These are phyloP conservation scores for Elgaria multicarinata DNA, from an alignment of 2,113 vertebrate species.

Conservation along the genomic window DNA sequence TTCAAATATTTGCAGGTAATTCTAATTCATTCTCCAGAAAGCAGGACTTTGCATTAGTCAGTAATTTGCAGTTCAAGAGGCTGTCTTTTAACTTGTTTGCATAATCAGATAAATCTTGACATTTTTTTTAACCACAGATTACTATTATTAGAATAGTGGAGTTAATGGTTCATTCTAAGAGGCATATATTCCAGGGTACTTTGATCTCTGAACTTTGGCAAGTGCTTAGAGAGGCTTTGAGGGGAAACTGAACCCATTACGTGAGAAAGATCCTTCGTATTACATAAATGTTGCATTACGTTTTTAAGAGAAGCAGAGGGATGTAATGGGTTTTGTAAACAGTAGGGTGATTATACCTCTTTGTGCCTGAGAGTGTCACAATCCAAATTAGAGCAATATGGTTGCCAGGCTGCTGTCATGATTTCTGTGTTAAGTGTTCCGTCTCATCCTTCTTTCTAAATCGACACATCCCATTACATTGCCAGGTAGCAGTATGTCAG, in stretches of 20 bases:
- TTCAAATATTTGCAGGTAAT: conserved; percentile 43
- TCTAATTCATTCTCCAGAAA: conserved; percentile 42
- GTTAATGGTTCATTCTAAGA: not conserved
- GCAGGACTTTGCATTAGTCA: conserved; percentile 1
- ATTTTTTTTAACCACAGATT: conserved; percentile 32
- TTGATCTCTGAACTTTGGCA: conserved; percentile 38
- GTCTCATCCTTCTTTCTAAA: not conserved
- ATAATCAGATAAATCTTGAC: conserved; percentile 18
- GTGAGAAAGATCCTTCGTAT: conserved; percentile 16
- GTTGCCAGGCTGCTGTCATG: not conserved
- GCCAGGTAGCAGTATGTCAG: not conserved
- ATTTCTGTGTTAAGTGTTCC: not conserved
- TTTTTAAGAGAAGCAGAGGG: conserved; percentile 34
- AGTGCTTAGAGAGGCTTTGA: not conserved
- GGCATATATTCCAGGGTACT: conserved; percentile 26
- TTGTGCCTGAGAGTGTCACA: not conserved
- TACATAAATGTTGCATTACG: conserved; percentile 47
- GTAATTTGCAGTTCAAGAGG: conserved; percentile 37
- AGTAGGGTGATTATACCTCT: not conserved
- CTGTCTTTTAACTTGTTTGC: conserved; percentile 34
- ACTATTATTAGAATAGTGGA: conserved; percentile 22
- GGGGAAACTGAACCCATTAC: not conserved
- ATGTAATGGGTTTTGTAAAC: not conserved
- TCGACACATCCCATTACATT: not conserved
- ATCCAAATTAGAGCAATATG: not conserved